A percentile compares a stretch with the other conserved stretches of the same genome.
Evolutionary conservation across 1,140 invertebrate species (phyloP).

Genomic region (Panagrolaimus sp.): DNA sequence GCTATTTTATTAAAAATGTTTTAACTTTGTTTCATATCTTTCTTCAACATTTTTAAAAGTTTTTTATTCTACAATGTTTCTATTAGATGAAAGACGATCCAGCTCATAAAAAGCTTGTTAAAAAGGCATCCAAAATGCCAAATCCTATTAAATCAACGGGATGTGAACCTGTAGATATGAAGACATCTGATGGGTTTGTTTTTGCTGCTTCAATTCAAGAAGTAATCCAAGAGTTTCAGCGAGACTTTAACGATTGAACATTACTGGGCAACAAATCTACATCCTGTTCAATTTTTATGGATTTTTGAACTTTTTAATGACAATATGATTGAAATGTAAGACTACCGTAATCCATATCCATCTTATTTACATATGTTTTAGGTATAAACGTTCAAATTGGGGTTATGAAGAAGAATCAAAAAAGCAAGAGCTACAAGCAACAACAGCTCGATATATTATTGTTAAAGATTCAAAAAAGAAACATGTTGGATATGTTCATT

Average conservation of each 20-base stretch:
- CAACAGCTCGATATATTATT: conserved; percentile 39
- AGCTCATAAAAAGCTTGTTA: conserved; percentile 36
- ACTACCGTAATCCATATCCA: too few species aligned
- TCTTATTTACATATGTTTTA: conserved; percentile 12
- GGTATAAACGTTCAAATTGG: conserved; percentile 40
- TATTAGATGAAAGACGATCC: conserved; percentile 24
- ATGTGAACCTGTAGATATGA: conserved; percentile 20
- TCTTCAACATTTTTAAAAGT: neutral
- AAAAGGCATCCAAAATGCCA: conserved; percentile 36
- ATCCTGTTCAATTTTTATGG: conserved; percentile 20
- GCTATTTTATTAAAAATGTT: neutral
- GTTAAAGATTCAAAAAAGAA: conserved; percentile 23
- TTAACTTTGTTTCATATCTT: conserved; percentile 18
- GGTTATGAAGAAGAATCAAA: conserved; percentile 37
- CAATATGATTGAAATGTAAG: conserved; percentile 42
- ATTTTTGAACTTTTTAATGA: conserved; percentile 35
- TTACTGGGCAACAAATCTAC: conserved; percentile 35
- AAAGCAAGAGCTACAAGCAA: conserved; percentile 35
- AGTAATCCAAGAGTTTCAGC: conserved; percentile 25
- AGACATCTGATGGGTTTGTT: conserved; percentile 33
- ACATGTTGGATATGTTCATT: conserved; percentile 35
- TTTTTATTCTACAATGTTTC: neutral
- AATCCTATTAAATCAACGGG: conserved; percentile 30
- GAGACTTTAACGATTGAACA: conserved; percentile 26
- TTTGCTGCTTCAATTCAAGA: neutral